Base-by-base conservation (phyloP, 2,797 vertebrate species). In the Lithobates sylvaticus region DNA sequence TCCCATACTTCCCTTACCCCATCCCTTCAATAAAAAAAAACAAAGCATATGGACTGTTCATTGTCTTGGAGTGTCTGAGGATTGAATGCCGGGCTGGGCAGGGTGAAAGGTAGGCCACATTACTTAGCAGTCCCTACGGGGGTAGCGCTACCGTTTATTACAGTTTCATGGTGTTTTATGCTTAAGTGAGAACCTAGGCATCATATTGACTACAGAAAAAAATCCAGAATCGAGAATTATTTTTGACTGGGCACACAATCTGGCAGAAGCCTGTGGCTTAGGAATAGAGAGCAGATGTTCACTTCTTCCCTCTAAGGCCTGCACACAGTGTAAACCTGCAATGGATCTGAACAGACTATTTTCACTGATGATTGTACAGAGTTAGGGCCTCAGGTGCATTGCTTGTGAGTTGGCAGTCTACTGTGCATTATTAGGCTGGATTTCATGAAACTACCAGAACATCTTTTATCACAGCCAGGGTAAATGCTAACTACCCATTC, bases 231-330 rank as follows among this genome's bases (percentile, higher is more conserved):
- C 36, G 6, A 29, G 65, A 39, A 68, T 21, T 80, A 5, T 70
- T 29, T 34, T 68, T 78, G 64, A 44, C 10, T 26, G 23, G 23
- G 64, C 15, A n/a, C 7, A 18, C 36, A 29, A 78, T 67, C 58
- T 78, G n/a, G 65, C 61, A 68, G 23, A 65, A 13, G 15, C 39
- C 18, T 18, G 16, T 50, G 67, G 42, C 44, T 32, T 26, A 8
- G 0, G 67, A 23, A 54, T 80, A 9, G 10, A 18, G 9, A 50
- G 78, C 78, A 80, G 78, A 80, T 80, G 78, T 70, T 47, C 39
- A 13, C 78, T 54, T 26, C 42, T 0, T 65, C 21, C 42, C 44
- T 70, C 12, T 12, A 12, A 34, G 27, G 9, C n/a, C 16, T 12
- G 12, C 5, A 3, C 21, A 15, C n/a, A 26, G n/a, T 74, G 10